Evolutionary conservation across 2,888 invertebrate species (phyloP).

Genomic region (Apodemia mormo): DNA sequence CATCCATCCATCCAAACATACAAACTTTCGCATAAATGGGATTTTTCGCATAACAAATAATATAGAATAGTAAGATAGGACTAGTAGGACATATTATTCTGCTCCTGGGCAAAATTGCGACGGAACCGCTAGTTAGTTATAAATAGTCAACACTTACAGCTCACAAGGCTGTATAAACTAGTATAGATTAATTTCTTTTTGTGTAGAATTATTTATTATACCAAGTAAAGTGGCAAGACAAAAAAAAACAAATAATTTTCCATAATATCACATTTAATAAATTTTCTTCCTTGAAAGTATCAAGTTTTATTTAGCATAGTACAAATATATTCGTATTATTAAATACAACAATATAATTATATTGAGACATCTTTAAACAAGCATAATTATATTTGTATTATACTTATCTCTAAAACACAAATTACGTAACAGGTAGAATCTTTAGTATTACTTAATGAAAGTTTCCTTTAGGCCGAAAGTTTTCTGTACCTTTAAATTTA

Average conservation of each 20-base stretch:
- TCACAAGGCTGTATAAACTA: too few species aligned
- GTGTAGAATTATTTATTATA: too few species aligned
- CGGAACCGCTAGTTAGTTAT: too few species aligned
- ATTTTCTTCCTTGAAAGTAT: constrained; percentile 12
- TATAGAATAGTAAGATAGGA: too few species aligned
- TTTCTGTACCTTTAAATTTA: neutral
- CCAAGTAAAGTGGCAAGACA: too few species aligned
- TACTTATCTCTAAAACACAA: constrained; percentile 9
- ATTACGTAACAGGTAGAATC: neutral
- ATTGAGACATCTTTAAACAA: constrained; percentile 18
- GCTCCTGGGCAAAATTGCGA: too few species aligned
- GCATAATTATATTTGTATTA: neutral
- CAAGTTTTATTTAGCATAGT: constrained; percentile 13
- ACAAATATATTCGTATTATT: constrained; percentile 9
- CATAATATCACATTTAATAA: constrained; percentile 46
- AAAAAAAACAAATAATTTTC: neutral
- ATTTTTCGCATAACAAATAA: too few species aligned
- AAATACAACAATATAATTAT: constrained; percentile 12
- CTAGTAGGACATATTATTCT: too few species aligned
- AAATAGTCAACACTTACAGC: too few species aligned
- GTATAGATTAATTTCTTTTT: too few species aligned
- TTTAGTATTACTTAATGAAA: neutral
- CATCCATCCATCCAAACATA: too few species aligned
- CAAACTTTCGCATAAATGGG: too few species aligned
- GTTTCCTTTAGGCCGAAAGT: neutral